These are phyloP conservation scores for Epizoanthus fatuus DNA, from an alignment of 92 coral and sea anemone species.

Conservation along the genomic window DNA sequence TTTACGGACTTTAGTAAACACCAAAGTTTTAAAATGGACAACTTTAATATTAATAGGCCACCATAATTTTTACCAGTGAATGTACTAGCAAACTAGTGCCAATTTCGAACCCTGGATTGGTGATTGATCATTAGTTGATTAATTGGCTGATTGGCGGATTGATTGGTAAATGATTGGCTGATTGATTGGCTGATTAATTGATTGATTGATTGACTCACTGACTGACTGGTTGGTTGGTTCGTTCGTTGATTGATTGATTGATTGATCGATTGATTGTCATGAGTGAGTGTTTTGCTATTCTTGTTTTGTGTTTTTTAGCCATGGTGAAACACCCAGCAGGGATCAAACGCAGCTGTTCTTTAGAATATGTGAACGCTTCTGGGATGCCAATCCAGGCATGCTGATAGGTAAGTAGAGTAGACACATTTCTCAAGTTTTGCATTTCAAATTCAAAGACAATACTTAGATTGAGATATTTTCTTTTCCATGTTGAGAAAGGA, in stretches of 20 bases:
- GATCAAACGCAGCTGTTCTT: slow-evolving; percentile 87
- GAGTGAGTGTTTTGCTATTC: not conserved
- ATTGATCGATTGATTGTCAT: too few species aligned
- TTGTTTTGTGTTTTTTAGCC: slow-evolving; percentile 57
- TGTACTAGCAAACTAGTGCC: too few species aligned
- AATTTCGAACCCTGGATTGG: too few species aligned
- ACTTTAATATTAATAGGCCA: too few species aligned
- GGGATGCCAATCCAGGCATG: slow-evolving; percentile 80
- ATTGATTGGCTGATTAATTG: too few species aligned
- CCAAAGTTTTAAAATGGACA: too few species aligned
- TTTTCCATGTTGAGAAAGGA: not conserved
- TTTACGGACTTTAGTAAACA: too few species aligned
- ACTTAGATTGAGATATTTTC: not conserved
- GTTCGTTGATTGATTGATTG: too few species aligned
- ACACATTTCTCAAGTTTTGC: not conserved
- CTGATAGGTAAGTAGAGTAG: slow-evolving; percentile 75
- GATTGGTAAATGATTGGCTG: too few species aligned
- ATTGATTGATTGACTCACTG: too few species aligned
- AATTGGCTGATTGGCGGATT: not conserved
- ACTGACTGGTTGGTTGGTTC: too few species aligned
- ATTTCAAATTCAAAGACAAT: not conserved
- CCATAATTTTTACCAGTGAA: too few species aligned
- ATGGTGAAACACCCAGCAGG: slow-evolving; percentile 85
- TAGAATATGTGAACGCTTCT: slow-evolving; percentile 86
- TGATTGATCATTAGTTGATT: not conserved